Conservation (phyloP, 2,888 invertebrate genomes). For the Chrysomela aeneicollis region DNA sequence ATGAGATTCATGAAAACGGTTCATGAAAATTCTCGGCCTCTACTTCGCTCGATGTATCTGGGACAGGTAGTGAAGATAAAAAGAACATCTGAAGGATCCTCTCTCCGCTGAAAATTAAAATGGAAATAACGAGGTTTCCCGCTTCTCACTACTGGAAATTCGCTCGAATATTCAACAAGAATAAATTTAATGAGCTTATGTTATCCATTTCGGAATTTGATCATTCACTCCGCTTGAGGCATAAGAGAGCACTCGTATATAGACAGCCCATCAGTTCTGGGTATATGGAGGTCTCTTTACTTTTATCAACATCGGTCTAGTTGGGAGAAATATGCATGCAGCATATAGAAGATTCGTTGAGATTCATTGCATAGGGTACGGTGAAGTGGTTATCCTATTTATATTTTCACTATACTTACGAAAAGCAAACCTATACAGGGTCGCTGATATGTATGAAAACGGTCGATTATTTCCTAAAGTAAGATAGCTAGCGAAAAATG, state of each 20-base stretch:
- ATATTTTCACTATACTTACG: too few species aligned
- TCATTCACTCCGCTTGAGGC: conserved; percentile 16
- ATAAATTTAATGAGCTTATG: conserved; percentile 27
- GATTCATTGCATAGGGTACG: too few species aligned
- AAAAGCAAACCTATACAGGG: too few species aligned
- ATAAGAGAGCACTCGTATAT: background rate
- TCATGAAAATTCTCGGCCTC: background rate
- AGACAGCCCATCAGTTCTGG: background rate
- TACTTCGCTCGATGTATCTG: conserved; percentile 14
- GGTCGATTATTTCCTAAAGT: too few species aligned
- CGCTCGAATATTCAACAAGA: conserved; percentile 29
- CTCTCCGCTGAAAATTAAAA: conserved; percentile 28
- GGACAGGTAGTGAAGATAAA: conserved; percentile 21
- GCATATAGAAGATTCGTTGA: too few species aligned
- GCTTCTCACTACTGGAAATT: conserved; percentile 23
- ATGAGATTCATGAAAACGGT: background rate
- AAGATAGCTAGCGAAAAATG: too few species aligned
- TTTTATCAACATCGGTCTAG: background rate
- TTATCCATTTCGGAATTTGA: conserved; percentile 21
- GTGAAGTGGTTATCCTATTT: too few species aligned
- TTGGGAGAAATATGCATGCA: background rate
- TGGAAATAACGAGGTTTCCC: conserved; percentile 31
- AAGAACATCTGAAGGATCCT: conserved; percentile 27
- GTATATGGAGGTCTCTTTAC: background rate
- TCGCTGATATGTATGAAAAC: too few species aligned